phyloP scores from a whole-genome alignment of 92 coral and sea anemone species.

The Virgularia gustaviana region DNA sequence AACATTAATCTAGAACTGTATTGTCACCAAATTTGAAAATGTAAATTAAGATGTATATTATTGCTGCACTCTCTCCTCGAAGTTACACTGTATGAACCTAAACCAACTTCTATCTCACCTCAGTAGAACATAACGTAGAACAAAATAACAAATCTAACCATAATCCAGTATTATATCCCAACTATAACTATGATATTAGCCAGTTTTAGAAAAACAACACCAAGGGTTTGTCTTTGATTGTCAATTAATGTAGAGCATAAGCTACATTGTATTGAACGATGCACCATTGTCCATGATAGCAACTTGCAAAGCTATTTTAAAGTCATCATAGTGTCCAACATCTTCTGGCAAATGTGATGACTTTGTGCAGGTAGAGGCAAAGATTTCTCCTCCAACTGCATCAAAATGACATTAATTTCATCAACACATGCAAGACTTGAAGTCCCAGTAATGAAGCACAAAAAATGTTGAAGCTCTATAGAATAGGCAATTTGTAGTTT shows the following conservation, averaged over 20 bases:
- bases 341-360: constrained; percentile 34
- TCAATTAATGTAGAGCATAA: neutral
- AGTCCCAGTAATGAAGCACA: constrained; percentile 36
- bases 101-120: too few relatives aligned
- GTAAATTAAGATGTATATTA: too few relatives aligned
- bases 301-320: constrained; percentile 26
- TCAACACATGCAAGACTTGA: constrained; percentile 2
- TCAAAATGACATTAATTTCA: constrained; percentile 26
- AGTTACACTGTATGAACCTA: too few relatives aligned
- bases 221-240: neutral
- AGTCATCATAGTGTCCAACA: constrained; percentile 28
- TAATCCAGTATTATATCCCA: too few relatives aligned
- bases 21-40: too few relatives aligned
- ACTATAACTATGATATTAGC: neutral
- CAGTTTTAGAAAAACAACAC: neutral
- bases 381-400: constrained; percentile 44
- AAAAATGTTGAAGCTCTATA: constrained; percentile 31
- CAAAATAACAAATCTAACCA: too few relatives aligned
- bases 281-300: constrained; percentile 14
- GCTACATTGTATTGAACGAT: constrained; percentile 18
- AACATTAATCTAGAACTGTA: too few relatives aligned
- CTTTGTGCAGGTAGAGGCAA: constrained; percentile 47
- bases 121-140: too few relatives aligned
- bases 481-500: too few relatives aligned
- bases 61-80: too few relatives aligned